A percentile compares a stretch with the other conserved stretches of the same genome.
phyloP scores from a whole-genome alignment of 2,797 vertebrate species.

The Tiaroga cobitis region DNA sequence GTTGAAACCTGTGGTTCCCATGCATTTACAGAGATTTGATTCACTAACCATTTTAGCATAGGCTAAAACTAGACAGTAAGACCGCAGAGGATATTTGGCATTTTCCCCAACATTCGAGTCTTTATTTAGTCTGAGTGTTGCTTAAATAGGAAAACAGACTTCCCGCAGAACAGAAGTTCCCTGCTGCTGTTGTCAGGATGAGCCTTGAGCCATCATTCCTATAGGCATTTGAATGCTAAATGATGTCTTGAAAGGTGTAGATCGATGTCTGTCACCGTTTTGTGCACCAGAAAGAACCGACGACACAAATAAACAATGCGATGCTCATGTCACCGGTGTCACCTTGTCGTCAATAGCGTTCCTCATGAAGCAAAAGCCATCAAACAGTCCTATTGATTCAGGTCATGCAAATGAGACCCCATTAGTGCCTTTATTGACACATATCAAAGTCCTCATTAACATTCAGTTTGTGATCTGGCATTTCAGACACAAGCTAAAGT shows the following conservation, averaged over 20 bases:
- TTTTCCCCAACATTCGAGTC: constrained; percentile 11
- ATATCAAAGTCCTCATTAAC: constrained; percentile 41
- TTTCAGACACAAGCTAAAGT: constrained; percentile 4
- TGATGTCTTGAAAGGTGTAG: constrained; percentile 22
- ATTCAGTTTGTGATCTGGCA: not conserved
- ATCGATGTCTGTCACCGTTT: constrained; percentile 38
- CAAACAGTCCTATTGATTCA: constrained; percentile 39
- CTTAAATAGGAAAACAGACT: constrained; percentile 39
- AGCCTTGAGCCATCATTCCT: not conserved
- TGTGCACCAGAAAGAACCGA: constrained; percentile 17
- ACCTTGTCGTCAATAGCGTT: constrained; percentile 39
- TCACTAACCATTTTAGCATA: constrained; percentile 29
- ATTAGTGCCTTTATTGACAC: constrained; percentile 35
- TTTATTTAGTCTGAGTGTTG: constrained; percentile 29
- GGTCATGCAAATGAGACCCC: constrained; percentile 43
- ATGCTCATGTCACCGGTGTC: constrained; percentile 44
- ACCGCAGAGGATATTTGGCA: constrained; percentile 31
- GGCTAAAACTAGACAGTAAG: constrained; percentile 24
- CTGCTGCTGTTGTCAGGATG: constrained; percentile 28
- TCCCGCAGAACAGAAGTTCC: constrained; percentile 21
- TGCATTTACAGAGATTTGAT: constrained; percentile 10
- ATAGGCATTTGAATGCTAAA: constrained; percentile 21
- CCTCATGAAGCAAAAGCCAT: constrained; percentile 32
- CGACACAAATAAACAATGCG: constrained; percentile 41
- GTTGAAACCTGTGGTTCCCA: constrained; percentile 4